These are phyloP conservation scores for Isichthys henryi DNA, from an alignment of 2,113 vertebrate species.

Conservation along the genomic window DNA sequence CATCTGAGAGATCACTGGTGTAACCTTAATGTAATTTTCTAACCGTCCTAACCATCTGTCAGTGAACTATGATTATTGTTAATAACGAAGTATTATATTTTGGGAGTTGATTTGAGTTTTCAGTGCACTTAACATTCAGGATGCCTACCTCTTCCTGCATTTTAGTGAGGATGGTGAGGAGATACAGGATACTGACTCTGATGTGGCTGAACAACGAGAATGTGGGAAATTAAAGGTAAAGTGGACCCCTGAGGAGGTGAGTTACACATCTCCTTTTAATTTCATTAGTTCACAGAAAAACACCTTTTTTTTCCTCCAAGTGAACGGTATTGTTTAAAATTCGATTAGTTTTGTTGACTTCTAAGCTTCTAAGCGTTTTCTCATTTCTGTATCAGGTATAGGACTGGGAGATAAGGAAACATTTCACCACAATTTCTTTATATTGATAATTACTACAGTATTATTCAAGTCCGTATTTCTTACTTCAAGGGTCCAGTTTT, in stretches of 20 bases:
- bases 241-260: conserved; percentile 80
- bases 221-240: conserved; percentile 59
- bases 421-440: background rate
- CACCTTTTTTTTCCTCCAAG: background rate
- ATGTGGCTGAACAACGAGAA: conserved; percentile 63
- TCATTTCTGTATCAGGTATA: background rate
- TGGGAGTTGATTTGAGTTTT: background rate
- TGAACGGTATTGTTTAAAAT: background rate
- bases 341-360: background rate
- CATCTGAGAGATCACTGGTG: background rate
- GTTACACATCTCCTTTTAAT: conserved; percentile 14
- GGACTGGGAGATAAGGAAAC: background rate
- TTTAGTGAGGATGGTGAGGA: conserved; percentile 66
- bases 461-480: background rate
- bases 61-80: background rate
- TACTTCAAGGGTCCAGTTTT: background rate
- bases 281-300: background rate
- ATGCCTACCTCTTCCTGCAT: background rate
- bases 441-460: background rate
- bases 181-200: conserved; percentile 61
- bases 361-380: background rate
- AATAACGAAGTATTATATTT: background rate
- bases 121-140: background rate
- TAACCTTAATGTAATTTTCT: background rate
- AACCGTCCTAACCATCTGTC: background rate